Conservation (phyloP, 1,140 invertebrate species). For the Drosophila saltans region DNA sequence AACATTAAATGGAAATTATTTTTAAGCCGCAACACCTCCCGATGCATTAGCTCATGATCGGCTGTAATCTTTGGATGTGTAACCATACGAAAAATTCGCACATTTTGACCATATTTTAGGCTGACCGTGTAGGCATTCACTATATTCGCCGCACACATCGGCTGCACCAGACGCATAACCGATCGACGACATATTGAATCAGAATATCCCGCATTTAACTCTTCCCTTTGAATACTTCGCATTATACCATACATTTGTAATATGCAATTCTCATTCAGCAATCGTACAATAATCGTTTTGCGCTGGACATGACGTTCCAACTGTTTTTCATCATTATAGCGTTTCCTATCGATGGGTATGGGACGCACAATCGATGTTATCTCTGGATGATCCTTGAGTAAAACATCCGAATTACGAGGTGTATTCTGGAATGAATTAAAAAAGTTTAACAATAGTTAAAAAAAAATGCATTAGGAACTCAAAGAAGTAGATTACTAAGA, state of each 20-base stretch:
- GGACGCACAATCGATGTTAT: conserved; percentile 41
- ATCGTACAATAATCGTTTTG: conserved; percentile 46
- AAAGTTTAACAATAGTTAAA: too few species aligned
- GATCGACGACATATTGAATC: conserved; percentile 70
- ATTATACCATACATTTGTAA: conserved; percentile 34
- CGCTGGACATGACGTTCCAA: conserved; percentile 46
- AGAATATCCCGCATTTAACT: conserved; percentile 36
- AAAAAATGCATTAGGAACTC: too few species aligned
- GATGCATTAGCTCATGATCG: conserved; percentile 52
- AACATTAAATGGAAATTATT: conserved; percentile 54
- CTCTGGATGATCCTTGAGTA: conserved; percentile 49
- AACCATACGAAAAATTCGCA: conserved; percentile 62
- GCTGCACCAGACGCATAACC: conserved; percentile 55
- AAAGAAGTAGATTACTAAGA: too few species aligned
- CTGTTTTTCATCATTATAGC: conserved; percentile 24
- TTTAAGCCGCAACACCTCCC: conserved; percentile 68
- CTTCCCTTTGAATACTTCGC: conserved; percentile 35
- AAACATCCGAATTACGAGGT: conserved; percentile 31
- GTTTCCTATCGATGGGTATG: conserved; percentile 33
- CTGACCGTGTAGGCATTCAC: conserved; percentile 65
- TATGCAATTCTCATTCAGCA: conserved; percentile 58
- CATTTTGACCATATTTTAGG: conserved; percentile 44
- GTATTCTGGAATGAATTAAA: conserved; percentile 27
- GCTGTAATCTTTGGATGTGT: conserved; percentile 72
- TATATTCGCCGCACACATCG: conserved; percentile 40